Evolutionary conservation across 1,140 invertebrate genomes (phyloP), one percentile per base, ranked within the genome.

Genomic region (Antheraea pernyi): DNA sequence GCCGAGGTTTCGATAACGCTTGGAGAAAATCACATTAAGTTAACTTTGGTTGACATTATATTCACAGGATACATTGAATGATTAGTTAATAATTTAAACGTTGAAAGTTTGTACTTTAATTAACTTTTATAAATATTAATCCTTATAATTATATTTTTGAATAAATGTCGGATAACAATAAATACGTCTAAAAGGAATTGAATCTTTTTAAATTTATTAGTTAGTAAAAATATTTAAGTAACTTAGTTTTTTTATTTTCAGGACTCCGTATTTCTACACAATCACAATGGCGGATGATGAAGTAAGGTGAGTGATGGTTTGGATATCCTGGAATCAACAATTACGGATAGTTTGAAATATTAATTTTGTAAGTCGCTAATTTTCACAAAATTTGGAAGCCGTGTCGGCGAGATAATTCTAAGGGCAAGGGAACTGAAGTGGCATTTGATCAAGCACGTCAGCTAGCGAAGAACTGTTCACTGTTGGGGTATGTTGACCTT

Each of bases 231-330:
- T 53, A 16, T n/a, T 53, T 53, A 2, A 16, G 5, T 16, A 16
- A 53, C 13, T 16, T 13, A 53, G 0, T 10, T 42, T 53, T 53
- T 6, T 53, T 53, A 2, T 19, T 65, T 53, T 1, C 83, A 93
- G 93, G 87, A 85, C 88, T 91, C 80, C 75, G 18, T 85, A 89
- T 84, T 89, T 74, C 85, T 92, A 89, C 86, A 88, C 82, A 87
- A 71, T 88, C 93, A 96, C 86, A 94, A 97, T 97, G 96, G 96
- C 96, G 93, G 96, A 97, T 95, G 96, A 97, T 95, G 96, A 97
- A 95, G 96, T 97, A 94, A 96, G 96, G 96, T 97, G 94, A 93
- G 95, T 39, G 30, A 61, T 1, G 0, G 6, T 16, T 16, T 16
- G 8, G 18, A 22, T 6, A 46, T 22, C n/a, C 9, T 37, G 8